Percentiles rank a stretch among this genome's conserved stretches.
Conservation (phyloP, 1,140 invertebrate genomes). For the Bombus polaris region DNA sequence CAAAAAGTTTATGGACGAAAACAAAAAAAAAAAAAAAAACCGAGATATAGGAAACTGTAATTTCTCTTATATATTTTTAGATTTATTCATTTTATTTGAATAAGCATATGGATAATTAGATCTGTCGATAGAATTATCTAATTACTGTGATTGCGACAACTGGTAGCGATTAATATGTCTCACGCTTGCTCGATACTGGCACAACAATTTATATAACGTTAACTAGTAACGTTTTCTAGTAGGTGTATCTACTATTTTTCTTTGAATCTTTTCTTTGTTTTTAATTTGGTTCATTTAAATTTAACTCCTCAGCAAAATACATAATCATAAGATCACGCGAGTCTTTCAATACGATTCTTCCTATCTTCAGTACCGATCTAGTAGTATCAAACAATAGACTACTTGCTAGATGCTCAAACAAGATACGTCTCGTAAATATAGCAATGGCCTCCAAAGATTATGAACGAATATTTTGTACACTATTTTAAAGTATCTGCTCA, state of each 20-base stretch:
- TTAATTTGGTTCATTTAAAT: neutral
- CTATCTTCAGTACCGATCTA: neutral
- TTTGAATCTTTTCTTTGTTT: neutral
- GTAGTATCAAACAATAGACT: neutral
- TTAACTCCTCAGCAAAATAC: no score
- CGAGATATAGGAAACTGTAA: neutral
- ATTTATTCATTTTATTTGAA: neutral
- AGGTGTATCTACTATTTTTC: constrained; percentile 22
- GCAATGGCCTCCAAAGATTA: neutral
- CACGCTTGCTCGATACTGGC: constrained; percentile 18
- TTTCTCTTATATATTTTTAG: no score
- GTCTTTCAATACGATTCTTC: neutral
- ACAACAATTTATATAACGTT: constrained; percentile 57
- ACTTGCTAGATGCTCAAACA: no score
- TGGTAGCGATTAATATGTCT: constrained; percentile 47
- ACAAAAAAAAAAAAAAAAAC: no score
- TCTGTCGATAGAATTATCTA: constrained; percentile 25
- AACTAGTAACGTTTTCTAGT: constrained; percentile 44
- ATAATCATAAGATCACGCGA: neutral
- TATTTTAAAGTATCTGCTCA: neutral
- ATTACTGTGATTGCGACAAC: constrained; percentile 55
- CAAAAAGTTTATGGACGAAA: neutral
- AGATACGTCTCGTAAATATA: no score
- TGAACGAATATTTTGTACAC: constrained; percentile 4
- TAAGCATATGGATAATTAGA: constrained; percentile 24